These are phyloP conservation scores for Speoplatyrhinus poulsoni DNA, from an alignment of 2,113 vertebrate genomes.

Conservation along the genomic window DNA sequence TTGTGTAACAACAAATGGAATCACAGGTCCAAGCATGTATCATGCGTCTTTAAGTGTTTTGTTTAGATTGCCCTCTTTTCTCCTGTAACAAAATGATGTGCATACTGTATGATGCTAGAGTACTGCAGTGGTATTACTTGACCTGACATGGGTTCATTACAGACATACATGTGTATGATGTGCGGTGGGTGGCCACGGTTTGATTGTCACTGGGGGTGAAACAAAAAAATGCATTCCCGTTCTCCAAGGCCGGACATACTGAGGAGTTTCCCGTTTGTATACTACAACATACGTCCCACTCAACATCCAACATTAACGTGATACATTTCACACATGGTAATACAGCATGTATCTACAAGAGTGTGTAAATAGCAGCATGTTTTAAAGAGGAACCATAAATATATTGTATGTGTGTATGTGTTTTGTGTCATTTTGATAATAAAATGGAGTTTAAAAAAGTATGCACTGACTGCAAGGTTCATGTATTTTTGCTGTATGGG, in stretches of 20 bases:
- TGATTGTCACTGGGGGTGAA: slow-evolving; percentile 13
- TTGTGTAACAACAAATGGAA: slow-evolving; percentile 57
- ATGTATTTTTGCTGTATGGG: slow-evolving; percentile 65
- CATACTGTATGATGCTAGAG: slow-evolving; percentile 32
- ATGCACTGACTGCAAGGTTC: slow-evolving; percentile 74
- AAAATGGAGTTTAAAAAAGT: slow-evolving; percentile 68
- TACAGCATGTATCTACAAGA: slow-evolving; percentile 84
- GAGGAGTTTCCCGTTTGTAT: slow-evolving; percentile 55
- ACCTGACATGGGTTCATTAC: slow-evolving; percentile 7
- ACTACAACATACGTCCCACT: slow-evolving; percentile 26
- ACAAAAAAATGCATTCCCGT: background rate
- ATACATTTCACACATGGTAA: slow-evolving; percentile 69
- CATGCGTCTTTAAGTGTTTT: slow-evolving; percentile 46
- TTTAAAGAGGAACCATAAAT: slow-evolving; percentile 75
- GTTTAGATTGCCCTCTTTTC: slow-evolving; percentile 20
- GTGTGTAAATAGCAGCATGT: slow-evolving; percentile 88
- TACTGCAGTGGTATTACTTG: slow-evolving; percentile 20
- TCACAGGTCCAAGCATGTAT: slow-evolving; percentile 50
- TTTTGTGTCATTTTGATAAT: slow-evolving; percentile 80
- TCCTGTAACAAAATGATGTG: slow-evolving; percentile 32
- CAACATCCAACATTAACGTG: slow-evolving; percentile 58
- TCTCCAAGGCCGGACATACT: slow-evolving; percentile 6
- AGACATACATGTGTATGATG: slow-evolving; percentile 1
- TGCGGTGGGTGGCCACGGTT: background rate
- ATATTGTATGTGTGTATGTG: slow-evolving; percentile 78